phyloP scores from a whole-genome alignment of 2,797 vertebrate species.

The Mergus octosetaceus region DNA sequence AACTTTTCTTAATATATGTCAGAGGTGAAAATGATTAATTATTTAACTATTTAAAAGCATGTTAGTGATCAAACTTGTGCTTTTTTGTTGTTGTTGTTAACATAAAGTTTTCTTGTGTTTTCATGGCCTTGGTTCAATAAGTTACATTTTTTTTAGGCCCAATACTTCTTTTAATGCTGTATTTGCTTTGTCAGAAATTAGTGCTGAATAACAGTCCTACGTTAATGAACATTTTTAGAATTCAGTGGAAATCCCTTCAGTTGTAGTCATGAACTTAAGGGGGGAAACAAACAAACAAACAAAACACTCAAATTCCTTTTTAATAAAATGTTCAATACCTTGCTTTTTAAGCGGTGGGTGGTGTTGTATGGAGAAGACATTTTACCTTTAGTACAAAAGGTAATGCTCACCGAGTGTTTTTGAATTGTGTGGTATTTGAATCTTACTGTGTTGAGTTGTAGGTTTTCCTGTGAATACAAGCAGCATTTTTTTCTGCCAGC shows the following conservation, averaged over 20 bases:
- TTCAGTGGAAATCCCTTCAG: neutral
- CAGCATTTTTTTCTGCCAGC: neutral
- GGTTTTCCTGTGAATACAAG: neutral
- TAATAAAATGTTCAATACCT: neutral
- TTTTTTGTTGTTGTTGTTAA: neutral
- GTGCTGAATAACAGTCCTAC: neutral
- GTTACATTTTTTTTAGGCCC: neutral
- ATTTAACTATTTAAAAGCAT: neutral
- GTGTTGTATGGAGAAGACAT: neutral
- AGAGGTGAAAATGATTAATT: neutral
- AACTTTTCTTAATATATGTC: neutral
- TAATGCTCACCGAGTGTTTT: neutral
- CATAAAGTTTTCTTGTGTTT: neutral
- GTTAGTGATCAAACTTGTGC: neutral
- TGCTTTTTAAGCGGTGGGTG: neutral
- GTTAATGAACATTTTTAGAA: neutral
- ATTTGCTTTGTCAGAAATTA: neutral
- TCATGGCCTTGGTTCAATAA: neutral
- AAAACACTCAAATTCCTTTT: neutral
- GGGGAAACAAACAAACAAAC: neutral
- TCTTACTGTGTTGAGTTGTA: neutral
- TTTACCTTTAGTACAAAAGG: neutral
- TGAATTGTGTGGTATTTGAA: neutral
- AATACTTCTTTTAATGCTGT: neutral
- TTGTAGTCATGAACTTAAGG: neutral